phyloP scores from a whole-genome alignment of 2,113 vertebrate genomes.

The Zosterops japonicus region DNA sequence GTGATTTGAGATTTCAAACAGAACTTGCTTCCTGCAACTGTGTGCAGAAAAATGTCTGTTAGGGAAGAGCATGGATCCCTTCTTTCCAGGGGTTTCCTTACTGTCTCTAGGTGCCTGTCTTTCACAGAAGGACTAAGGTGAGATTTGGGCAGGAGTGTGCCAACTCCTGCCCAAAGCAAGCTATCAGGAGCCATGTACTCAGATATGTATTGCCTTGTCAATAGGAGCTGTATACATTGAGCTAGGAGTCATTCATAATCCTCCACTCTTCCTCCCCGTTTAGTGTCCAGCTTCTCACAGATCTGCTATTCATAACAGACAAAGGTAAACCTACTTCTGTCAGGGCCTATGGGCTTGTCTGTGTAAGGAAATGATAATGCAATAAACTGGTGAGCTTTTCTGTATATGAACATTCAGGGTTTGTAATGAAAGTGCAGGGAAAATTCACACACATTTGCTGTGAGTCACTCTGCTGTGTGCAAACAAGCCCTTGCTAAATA shows the following conservation, averaged over 20 bases:
- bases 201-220: slow-evolving; percentile 13
- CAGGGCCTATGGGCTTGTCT: slow-evolving; percentile 36
- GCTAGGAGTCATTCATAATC: slow-evolving; percentile 36
- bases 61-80: background rate
- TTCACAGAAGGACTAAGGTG: background rate
- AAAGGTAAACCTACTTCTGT: background rate
- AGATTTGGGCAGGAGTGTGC: background rate
- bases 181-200: background rate
- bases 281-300: background rate
- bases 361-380: background rate
- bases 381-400: slow-evolving; percentile 1
- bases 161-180: slow-evolving; percentile 26
- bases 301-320: slow-evolving; percentile 1
- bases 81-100: background rate
- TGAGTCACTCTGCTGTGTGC: slow-evolving; percentile 24
- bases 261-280: background rate
- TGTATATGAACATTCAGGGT: background rate
- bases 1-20: background rate
- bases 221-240: background rate
- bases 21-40: background rate
- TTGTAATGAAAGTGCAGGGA: background rate
- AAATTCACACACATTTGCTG: background rate
- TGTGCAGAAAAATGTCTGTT: background rate
- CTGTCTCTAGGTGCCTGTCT: background rate
- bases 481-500: slow-evolving; percentile 24